Percentiles rank a stretch among this genome's conserved stretches.
phyloP scores from a whole-genome alignment of 2,113 vertebrate genomes.

The Amphilophus citrinellus region DNA sequence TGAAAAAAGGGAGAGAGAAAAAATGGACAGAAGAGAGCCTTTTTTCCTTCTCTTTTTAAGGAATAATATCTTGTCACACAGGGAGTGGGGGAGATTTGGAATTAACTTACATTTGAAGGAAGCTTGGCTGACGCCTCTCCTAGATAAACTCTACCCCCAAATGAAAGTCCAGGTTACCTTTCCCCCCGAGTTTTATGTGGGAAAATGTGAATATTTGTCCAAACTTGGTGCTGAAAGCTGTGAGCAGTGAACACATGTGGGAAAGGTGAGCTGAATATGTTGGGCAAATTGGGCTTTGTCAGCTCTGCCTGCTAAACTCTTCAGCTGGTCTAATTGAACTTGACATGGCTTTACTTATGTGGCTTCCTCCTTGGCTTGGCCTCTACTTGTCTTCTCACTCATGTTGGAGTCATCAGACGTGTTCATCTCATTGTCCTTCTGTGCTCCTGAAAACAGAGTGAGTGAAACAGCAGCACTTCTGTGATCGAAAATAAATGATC shows the following conservation, averaged over 20 bases:
- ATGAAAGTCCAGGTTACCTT: slow-evolving; percentile 58
- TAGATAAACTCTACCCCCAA: slow-evolving; percentile 58
- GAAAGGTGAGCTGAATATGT: slow-evolving; percentile 74
- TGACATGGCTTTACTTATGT: slow-evolving; percentile 71
- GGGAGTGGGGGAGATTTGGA: slow-evolving; percentile 17
- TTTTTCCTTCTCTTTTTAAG: background rate
- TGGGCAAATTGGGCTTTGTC: slow-evolving; percentile 75
- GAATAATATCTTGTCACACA: slow-evolving; percentile 49
- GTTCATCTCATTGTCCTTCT: slow-evolving; percentile 61
- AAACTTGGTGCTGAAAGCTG: slow-evolving; percentile 65
- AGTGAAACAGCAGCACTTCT: slow-evolving; percentile 52
- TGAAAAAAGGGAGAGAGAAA: slow-evolving; percentile 52
- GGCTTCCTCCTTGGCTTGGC: slow-evolving; percentile 70
- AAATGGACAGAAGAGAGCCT: slow-evolving; percentile 40
- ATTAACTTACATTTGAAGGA: slow-evolving; percentile 54
- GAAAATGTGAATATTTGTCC: slow-evolving; percentile 68
- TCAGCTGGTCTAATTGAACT: slow-evolving; percentile 74
- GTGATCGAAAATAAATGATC: slow-evolving; percentile 44
- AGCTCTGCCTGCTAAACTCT: slow-evolving; percentile 58
- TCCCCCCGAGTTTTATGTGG: slow-evolving; percentile 55
- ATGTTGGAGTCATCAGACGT: slow-evolving; percentile 70
- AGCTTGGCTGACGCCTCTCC: slow-evolving; percentile 58
- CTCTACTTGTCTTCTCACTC: slow-evolving; percentile 73
- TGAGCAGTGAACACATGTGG: slow-evolving; percentile 67
- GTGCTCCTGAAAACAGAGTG: slow-evolving; percentile 45